These are phyloP conservation scores for Protosalanx chinensis DNA, from an alignment of 2,797 vertebrate genomes.

Conservation along the genomic window DNA sequence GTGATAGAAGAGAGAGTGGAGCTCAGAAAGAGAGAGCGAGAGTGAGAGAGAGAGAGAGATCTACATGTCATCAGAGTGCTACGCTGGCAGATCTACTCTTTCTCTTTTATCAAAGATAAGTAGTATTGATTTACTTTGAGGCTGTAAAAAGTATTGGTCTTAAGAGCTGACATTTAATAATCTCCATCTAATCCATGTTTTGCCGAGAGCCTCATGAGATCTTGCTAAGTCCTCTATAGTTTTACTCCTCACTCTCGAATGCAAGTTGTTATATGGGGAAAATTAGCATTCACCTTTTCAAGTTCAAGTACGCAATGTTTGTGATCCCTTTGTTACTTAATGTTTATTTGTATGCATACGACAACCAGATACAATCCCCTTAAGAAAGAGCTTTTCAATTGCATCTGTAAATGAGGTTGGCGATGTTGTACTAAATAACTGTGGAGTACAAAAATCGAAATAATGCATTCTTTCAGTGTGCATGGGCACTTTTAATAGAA, in stretches of 20 bases:
- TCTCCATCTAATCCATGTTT: slow-evolving; percentile 75
- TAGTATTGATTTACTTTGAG: slow-evolving; percentile 79
- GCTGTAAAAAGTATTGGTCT: slow-evolving; percentile 76
- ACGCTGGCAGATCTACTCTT: slow-evolving; percentile 62
- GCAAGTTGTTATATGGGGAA: slow-evolving; percentile 27
- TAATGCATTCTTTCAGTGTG: slow-evolving; percentile 15
- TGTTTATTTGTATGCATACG: background rate
- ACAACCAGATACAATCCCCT: background rate
- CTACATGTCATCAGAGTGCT: slow-evolving; percentile 53
- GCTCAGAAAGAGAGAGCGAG: slow-evolving; percentile 34
- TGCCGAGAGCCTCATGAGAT: slow-evolving; percentile 65
- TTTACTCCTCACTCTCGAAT: slow-evolving; percentile 48
- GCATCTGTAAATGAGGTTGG: too few relatives aligned
- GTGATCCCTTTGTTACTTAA: background rate
- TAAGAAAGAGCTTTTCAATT: background rate
- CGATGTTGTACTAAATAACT: too few relatives aligned
- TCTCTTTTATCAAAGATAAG: slow-evolving; percentile 80
- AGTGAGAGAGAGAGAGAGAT: slow-evolving; percentile 47
- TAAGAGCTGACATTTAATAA: slow-evolving; percentile 82
- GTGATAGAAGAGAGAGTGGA: slow-evolving; percentile 38
- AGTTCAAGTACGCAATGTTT: background rate
- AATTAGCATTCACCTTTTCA: background rate
- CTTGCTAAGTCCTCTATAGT: slow-evolving; percentile 55
- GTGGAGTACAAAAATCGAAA: background rate
- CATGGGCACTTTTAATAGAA: slow-evolving; percentile 24